Evolutionary conservation across 2,888 invertebrate species (phyloP), one percentile per base, ranked within the genome.

Genomic region (Watsonalla cultraria): DNA sequence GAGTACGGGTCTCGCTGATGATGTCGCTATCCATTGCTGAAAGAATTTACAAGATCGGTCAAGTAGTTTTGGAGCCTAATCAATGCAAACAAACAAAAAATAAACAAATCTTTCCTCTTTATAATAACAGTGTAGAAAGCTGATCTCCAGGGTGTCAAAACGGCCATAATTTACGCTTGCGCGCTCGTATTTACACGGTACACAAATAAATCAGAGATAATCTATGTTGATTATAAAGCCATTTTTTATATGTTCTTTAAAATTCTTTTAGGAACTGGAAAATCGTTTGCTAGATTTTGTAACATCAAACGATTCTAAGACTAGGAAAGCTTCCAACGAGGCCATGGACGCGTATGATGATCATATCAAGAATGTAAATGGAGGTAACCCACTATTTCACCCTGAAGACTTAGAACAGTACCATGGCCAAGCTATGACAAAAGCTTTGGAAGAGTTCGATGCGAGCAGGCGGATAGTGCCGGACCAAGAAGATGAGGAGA

Each of bases 371-470:
- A 35, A 8, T 35, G 48, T 35, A 0, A 13, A 34, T 35, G 48
- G 48, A 24, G 13, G 13, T 7, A 13, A 58, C 7, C 56, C 58
- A 11, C 50, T 67, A 11, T 73, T 73, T 14, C 61, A 64, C 45
- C 59, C 63, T 6, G 33, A 0, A 37, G 48, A 48, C 48, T 35
- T 48, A 0, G 59, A 54, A 6, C 63, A 61, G 33, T 52, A 56
- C 0, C 58, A 65, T 15, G 42, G 24, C 6, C 46, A 50, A 0
- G 54, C 37, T 5, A 15, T 51, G 13, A 8, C 13, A 0, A 24
- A n/a, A 5, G 35, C 35, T 35, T 35, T 48, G 48, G 9, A 13
- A 4, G 37, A 48, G 35, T 48, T 14, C 14, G 48, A 48, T 48
- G 35, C 14, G 2, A 37, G 9, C 35, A 48, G 48, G 13, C 34